Evolutionary conservation across 2,888 invertebrate species (phyloP), one percentile per base, ranked within the genome.

Genomic region (Epiblema foenella): DNA sequence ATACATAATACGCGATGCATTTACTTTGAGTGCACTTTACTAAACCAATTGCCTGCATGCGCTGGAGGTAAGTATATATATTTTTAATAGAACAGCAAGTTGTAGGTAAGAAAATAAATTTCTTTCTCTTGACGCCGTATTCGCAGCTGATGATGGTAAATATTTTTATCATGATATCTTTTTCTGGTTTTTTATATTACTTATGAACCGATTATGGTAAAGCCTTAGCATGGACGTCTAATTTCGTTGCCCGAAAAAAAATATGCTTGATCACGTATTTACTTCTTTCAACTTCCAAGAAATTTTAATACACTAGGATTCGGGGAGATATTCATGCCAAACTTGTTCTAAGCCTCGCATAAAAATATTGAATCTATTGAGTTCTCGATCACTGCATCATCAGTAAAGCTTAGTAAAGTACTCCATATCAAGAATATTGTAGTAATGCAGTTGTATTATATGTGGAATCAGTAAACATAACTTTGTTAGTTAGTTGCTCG

Each of bases 21-120:
- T 59, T 15, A 37, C 18, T 20, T 59, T 59, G n/a, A 59, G 42
- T 20, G 42, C 20, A 37, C 37, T 37, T 59, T 10, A 59, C 42
- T 42, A 4, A 42, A 24, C 15, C 20, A 59, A 42, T 42, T 4
- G 42, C 42, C 12, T 2, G 15, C n/a, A n/a, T n/a, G 42, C 42
- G 15, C 42, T 29, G 29, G 15, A 42, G 42, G n/a, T n/a, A n/a
- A n/a, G 15, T 1, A 42, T 4, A 1, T 15, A 12, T 0, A 5
- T 39, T 12, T 42, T 42, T 15, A 15, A 42, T 42, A 5, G 42
- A 42, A 42, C 15, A 5, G 42, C 42, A 42, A 29, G 29, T 29
- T 29, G 5, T 29, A 29, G 29, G 29, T 29, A 29, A 29, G 29
- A 29, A 29, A 42, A 15, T 42, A 42, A 42, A 7, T 15, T 15